Evolutionary conservation across 1,140 invertebrate genomes (phyloP).

Genomic region (Diorhabda carinulata): DNA sequence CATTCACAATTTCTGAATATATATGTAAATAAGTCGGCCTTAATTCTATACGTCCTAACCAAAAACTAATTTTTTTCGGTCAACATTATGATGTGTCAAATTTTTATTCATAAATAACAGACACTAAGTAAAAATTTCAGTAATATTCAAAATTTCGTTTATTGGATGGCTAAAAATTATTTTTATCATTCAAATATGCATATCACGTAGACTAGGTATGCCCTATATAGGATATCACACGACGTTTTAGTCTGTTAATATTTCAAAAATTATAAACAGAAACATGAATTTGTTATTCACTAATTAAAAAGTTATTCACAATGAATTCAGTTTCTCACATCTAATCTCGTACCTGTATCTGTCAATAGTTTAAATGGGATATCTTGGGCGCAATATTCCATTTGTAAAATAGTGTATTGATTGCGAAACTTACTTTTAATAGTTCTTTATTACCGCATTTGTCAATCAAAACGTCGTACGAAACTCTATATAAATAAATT

Average conservation of each 20-base stretch:
- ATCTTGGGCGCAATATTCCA: too few species aligned
- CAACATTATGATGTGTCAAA: neutral
- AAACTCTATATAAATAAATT: neutral
- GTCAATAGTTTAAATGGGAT: too few species aligned
- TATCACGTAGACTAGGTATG: neutral
- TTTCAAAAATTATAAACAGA: too few species aligned
- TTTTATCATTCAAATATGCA: neutral
- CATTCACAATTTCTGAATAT: neutral
- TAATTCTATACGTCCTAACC: neutral
- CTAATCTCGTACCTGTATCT: too few species aligned
- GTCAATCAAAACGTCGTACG: too few species aligned
- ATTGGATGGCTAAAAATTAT: neutral
- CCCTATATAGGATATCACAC: neutral
- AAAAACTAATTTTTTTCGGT: neutral
- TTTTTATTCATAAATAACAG: neutral
- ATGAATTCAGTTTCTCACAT: too few species aligned
- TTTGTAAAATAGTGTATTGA: too few species aligned
- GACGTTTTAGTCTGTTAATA: too few species aligned
- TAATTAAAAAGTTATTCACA: too few species aligned
- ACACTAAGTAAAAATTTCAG: slow-evolving; percentile 2
- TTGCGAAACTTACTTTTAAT: too few species aligned
- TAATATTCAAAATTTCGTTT: neutral
- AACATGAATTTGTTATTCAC: too few species aligned
- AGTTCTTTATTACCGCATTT: too few species aligned
- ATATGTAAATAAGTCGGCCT: neutral